phyloP scores from a whole-genome alignment of 2,797 vertebrate genomes.

The Melanotaenia boesemani region DNA sequence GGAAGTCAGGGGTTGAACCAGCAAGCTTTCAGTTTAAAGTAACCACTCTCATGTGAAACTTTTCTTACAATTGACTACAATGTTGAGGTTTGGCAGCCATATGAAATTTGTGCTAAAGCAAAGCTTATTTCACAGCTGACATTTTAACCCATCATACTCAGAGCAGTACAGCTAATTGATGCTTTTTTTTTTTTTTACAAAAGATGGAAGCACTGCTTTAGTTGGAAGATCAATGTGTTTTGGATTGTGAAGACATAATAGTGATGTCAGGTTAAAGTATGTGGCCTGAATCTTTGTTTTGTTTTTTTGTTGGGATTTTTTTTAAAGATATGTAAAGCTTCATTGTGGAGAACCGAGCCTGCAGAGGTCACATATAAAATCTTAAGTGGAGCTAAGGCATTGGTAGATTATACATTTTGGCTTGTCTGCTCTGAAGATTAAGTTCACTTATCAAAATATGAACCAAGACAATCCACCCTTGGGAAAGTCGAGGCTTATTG shows the following conservation, averaged over 20 bases:
- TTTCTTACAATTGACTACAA: background rate
- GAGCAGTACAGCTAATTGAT: background rate
- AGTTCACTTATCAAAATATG: slow-evolving; percentile 26
- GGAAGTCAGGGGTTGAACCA: background rate
- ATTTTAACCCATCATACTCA: background rate
- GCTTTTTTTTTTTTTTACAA: background rate
- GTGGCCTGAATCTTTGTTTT: background rate
- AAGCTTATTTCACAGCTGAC: background rate
- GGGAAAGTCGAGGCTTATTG: slow-evolving; percentile 37
- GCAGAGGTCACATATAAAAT: background rate
- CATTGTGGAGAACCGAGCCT: background rate
- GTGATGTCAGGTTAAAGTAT: background rate
- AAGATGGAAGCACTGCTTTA: background rate
- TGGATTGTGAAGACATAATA: background rate
- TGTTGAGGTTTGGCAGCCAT: background rate
- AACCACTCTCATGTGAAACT: background rate
- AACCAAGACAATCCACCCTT: slow-evolving; percentile 22
- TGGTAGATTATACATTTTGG: background rate
- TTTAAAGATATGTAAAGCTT: background rate
- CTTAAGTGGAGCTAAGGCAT: background rate
- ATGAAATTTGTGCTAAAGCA: background rate
- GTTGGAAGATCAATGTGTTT: background rate
- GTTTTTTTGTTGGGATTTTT: too few species aligned
- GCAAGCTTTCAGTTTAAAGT: background rate
- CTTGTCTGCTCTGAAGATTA: background rate